phyloP scores from a whole-genome alignment of 2,113 vertebrate species.

The Epinephelus lanceolatus region DNA sequence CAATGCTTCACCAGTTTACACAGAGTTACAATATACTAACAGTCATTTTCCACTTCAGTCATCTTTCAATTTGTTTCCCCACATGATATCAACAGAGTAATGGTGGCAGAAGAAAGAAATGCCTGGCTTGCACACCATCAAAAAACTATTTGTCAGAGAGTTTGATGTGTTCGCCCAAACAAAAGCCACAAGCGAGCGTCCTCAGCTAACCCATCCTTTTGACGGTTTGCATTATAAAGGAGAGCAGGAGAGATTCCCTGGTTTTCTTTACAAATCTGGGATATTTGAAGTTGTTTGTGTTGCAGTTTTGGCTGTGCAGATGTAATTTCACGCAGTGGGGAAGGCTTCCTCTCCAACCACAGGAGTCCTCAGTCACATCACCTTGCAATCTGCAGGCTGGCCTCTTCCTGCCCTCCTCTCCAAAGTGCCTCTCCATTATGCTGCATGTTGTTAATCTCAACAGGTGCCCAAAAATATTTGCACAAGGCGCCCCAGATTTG shows the following conservation, averaged over 20 bases:
- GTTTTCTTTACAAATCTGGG: slow-evolving; percentile 46
- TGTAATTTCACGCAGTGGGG: slow-evolving; percentile 48
- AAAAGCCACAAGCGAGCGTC: slow-evolving; percentile 42
- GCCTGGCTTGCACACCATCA: slow-evolving; percentile 38
- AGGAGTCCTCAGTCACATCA: slow-evolving; percentile 39
- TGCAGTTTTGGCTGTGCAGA: slow-evolving; percentile 32
- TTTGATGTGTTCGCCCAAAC: slow-evolving; percentile 48
- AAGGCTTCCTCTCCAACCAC: not conserved
- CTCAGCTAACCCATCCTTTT: slow-evolving; percentile 16
- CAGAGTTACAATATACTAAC: slow-evolving; percentile 60
- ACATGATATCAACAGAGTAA: slow-evolving; percentile 56
- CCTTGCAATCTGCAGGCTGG: slow-evolving; percentile 29
- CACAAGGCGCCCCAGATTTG: not conserved
- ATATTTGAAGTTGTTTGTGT: slow-evolving; percentile 43
- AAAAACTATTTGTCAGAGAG: slow-evolving; percentile 50
- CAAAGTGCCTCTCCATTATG: slow-evolving; percentile 19
- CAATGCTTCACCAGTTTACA: slow-evolving; percentile 60
- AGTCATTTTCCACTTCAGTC: slow-evolving; percentile 76
- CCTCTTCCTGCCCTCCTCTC: slow-evolving; percentile 25
- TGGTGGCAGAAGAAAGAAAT: slow-evolving; percentile 45
- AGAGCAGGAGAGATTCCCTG: slow-evolving; percentile 7
- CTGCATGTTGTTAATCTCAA: slow-evolving; percentile 39
- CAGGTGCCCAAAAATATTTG: slow-evolving; percentile 35
- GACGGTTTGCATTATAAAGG: slow-evolving; percentile 18
- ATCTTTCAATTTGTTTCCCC: slow-evolving; percentile 76